Evolutionary conservation across 2,113 vertebrate species (phyloP), one percentile per base, ranked within the genome.

Genomic region (Alligator mississippiensis): DNA sequence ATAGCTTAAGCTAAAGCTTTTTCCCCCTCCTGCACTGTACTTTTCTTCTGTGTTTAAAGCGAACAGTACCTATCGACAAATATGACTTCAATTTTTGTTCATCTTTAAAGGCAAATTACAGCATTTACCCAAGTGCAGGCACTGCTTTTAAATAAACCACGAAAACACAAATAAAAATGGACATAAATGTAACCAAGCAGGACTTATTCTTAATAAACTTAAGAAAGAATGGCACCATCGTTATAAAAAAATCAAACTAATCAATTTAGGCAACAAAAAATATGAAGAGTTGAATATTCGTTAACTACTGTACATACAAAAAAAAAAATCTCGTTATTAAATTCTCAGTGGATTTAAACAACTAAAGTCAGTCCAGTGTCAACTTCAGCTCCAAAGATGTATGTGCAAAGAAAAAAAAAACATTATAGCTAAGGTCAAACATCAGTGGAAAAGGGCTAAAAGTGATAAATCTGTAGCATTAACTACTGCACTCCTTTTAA

Each of bases 401-500:
- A 57, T 4, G 25, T 57, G 47, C 22, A 95, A 93, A 93, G 91
- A 2, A 38, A 84, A 83, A 80, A 94, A 96, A 68, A 57, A 77
- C 92, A 97, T 96, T 97, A 96, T 77, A 98, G 97, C 94, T 90
- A 96, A 98, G 97, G 95, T 97, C 97, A 98, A 97, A 98, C 97
- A 97, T 97, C 97, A 98, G 94, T 93, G 84, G 93, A 91, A 95
- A 96, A 92, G 88, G 93, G 92, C 95, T 97, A 96, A 90, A 97
- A 97, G 97, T 97, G 96, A 98, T 97, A 98, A 98, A 98, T 98
- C 96, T 97, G 96, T 97, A 96, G 97, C 97, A 97, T 98, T 98
- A 98, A 98, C 96, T 93, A 98, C 93, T 95, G 92, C 89, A 96
- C 96, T 96, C 93, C 97, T 97, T 98, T 98, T 98, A 98, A 98